Conservation (phyloP, 2,113 vertebrate genomes). For the Serinus canaria region DNA sequence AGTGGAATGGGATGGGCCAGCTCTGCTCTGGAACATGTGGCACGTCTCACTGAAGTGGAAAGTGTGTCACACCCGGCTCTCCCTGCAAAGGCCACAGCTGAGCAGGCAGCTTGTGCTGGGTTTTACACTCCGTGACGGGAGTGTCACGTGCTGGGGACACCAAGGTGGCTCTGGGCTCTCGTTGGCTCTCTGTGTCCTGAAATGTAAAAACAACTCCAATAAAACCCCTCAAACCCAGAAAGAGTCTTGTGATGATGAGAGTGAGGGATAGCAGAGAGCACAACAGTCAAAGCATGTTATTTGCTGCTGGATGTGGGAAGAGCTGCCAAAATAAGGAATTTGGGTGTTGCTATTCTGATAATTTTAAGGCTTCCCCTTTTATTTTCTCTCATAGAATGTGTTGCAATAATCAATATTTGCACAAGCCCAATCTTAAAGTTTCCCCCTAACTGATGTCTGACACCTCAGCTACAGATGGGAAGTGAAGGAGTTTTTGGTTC, state of each 20-base stretch:
- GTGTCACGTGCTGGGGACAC: not conserved
- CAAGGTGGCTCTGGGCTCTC: not conserved
- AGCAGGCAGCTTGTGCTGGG: slow-evolving; percentile 26
- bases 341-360: not conserved
- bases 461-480: accelerated
- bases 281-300: accelerated
- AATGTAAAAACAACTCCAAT: accelerated
- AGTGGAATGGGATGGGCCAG: slow-evolving; percentile 2
- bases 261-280: not conserved
- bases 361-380: not conserved
- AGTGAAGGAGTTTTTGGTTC: not conserved
- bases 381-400: not conserved
- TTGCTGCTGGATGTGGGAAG: not conserved
- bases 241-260: not conserved
- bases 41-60: slow-evolving; percentile 14
- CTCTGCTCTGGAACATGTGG: slow-evolving; percentile 33
- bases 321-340: not conserved
- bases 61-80: not conserved
- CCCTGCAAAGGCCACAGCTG: not conserved
- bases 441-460: not conserved
- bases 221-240: not conserved
- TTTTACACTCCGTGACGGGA: not conserved
- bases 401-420: not conserved
- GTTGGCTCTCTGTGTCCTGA: not conserved
- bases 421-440: not conserved